phyloP scores from a whole-genome alignment of 2,113 vertebrate species.

The Struthidea cinerea region DNA sequence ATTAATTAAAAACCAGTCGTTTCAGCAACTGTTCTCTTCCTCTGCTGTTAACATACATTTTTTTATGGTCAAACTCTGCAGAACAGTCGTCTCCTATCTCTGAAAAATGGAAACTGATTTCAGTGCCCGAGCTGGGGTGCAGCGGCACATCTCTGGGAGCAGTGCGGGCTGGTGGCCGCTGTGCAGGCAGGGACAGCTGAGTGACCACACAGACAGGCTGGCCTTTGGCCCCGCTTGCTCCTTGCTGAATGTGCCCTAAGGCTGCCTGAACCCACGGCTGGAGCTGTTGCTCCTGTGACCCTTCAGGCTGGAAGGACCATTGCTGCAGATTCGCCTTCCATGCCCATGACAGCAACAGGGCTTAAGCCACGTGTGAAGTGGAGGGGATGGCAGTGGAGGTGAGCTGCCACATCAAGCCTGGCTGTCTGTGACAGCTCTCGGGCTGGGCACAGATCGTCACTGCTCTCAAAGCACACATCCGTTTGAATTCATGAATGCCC shows the following conservation, averaged over 20 bases:
- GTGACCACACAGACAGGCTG: neutral
- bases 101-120: neutral
- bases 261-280: neutral
- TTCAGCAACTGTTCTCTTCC: neutral
- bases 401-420: neutral
- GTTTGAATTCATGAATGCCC: neutral
- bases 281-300: neutral
- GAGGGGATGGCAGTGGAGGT: too few species aligned
- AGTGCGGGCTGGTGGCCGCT: neutral
- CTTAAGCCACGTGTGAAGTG: neutral
- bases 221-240: neutral
- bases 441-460: neutral
- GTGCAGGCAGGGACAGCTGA: neutral
- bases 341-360: rapidly evolving
- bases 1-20: slow-evolving; percentile 3
- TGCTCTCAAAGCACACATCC: neutral
- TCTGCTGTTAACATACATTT: neutral
- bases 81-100: rapidly evolving
- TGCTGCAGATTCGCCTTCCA: neutral
- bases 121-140: rapidly evolving
- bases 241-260: neutral
- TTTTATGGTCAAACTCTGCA: neutral
- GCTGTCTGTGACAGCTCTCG: neutral
- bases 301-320: rapidly evolving
- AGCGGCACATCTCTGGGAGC: rapidly evolving